Evolutionary conservation across 2,888 invertebrate genomes (phyloP).

Genomic region (Falcaria lacertinaria): DNA sequence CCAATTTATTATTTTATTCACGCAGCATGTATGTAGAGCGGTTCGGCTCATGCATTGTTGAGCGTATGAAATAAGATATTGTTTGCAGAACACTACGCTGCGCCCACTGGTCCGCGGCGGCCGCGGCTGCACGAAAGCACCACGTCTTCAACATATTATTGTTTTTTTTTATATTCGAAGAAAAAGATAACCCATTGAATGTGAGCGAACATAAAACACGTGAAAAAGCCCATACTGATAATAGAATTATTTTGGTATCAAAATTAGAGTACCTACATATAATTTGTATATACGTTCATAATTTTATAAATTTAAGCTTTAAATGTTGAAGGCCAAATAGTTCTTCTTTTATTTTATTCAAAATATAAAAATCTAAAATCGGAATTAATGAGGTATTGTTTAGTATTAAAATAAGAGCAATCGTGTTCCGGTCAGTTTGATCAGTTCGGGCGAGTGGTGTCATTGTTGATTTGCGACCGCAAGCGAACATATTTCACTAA

Average conservation of each 20-base stretch:
- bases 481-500: slow-evolving; percentile 23
- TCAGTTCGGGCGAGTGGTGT: slow-evolving; percentile 6
- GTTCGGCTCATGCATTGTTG: slow-evolving; percentile 15
- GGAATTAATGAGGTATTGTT: slow-evolving; percentile 31
- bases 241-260: neutral
- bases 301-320: too few relatives aligned
- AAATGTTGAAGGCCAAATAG: too few relatives aligned
- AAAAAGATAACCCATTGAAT: too few relatives aligned
- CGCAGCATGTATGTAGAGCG: slow-evolving; percentile 1
- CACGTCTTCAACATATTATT: too few relatives aligned
- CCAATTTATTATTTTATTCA: neutral
- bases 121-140: neutral
- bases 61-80: slow-evolving; percentile 43
- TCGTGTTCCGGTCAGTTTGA: slow-evolving; percentile 3
- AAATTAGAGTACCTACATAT: slow-evolving; percentile 5
- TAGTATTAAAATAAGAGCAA: slow-evolving; percentile 7
- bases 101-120: neutral
- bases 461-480: too few relatives aligned
- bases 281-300: too few relatives aligned
- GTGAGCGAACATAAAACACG: slow-evolving; percentile 1
- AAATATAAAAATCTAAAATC: slow-evolving; percentile 13
- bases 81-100: slow-evolving; percentile 42
- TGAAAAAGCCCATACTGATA: neutral
- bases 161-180: too few relatives aligned
- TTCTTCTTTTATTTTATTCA: too few relatives aligned